These are phyloP conservation scores for Cottoperca gobio DNA, from an alignment of 2,797 vertebrate species.

Conservation along the genomic window DNA sequence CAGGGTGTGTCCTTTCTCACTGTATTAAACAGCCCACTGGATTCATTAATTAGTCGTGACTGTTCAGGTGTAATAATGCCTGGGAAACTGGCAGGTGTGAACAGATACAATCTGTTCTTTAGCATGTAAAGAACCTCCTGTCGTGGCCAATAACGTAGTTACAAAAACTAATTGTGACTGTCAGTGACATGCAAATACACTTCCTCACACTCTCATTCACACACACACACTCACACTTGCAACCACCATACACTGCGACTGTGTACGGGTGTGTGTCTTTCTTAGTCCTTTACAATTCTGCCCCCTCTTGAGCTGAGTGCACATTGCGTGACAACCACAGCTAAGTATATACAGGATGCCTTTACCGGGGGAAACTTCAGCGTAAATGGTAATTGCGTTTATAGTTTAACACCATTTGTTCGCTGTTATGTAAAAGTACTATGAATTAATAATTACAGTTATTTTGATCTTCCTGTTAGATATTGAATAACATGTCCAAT, in stretches of 20 bases:
- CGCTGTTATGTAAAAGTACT: neutral
- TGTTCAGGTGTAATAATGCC: constrained; percentile 50
- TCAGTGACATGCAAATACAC: constrained; percentile 25
- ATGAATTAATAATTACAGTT: neutral
- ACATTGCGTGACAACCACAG: neutral
- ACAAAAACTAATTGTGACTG: constrained; percentile 47
- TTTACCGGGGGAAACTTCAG: neutral
- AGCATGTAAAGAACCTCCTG: constrained; percentile 61
- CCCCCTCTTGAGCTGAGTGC: constrained; percentile 70
- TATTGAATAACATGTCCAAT: neutral
- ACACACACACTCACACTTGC: constrained; percentile 22
- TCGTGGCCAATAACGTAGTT: constrained; percentile 49
- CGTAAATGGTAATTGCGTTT: neutral
- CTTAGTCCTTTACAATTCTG: constrained; percentile 76
- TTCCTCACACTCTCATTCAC: neutral
- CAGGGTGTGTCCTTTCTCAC: constrained; percentile 22
- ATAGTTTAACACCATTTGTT: neutral
- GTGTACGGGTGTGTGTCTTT: constrained; percentile 7
- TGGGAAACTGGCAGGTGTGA: constrained; percentile 52
- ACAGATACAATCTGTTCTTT: constrained; percentile 63
- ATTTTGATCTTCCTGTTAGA: neutral
- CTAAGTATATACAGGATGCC: too few relatives aligned
- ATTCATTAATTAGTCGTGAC: constrained; percentile 52
- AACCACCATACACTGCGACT: neutral
- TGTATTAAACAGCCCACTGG: constrained; percentile 27